phyloP scores from a whole-genome alignment of 2,113 vertebrate species.

The Phycodurus eques region DNA sequence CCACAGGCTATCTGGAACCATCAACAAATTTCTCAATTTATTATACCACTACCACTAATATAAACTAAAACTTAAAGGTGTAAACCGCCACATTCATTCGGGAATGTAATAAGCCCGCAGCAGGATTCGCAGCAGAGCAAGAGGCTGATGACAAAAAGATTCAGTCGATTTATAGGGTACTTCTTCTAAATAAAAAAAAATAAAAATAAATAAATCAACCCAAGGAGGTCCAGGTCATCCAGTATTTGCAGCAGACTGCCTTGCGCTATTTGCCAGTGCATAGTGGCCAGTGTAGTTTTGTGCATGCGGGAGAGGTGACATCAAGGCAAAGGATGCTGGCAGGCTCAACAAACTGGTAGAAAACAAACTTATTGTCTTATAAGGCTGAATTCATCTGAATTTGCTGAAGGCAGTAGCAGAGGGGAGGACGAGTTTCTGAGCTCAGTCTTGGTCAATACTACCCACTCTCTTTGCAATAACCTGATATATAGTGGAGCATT shows the following conservation, averaged over 20 bases:
- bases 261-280: constrained; percentile 26
- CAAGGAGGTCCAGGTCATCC: constrained; percentile 26
- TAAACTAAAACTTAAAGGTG: not conserved
- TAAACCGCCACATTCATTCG: not conserved
- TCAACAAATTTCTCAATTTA: not conserved
- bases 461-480: constrained; percentile 42
- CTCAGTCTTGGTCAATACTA: constrained; percentile 42
- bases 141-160: constrained; percentile 12
- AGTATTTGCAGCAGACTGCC: constrained; percentile 33
- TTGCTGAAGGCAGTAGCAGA: constrained; percentile 36
- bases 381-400: constrained; percentile 36
- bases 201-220: constrained; percentile 21
- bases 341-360: constrained; percentile 41
- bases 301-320: constrained; percentile 37
- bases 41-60: not conserved
- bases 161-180: constrained; percentile 1
- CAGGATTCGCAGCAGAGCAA: not conserved
- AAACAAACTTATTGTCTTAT: constrained; percentile 33
- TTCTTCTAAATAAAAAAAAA: constrained; percentile 12
- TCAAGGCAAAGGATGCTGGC: constrained; percentile 33
- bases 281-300: constrained; percentile 20
- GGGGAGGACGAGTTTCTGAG: constrained; percentile 30
- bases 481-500: constrained; percentile 33
- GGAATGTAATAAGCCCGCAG: constrained; percentile 8
- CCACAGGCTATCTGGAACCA: not conserved